phyloP scores from a whole-genome alignment of 2,888 invertebrate species.

The Trissolcus japonicus region DNA sequence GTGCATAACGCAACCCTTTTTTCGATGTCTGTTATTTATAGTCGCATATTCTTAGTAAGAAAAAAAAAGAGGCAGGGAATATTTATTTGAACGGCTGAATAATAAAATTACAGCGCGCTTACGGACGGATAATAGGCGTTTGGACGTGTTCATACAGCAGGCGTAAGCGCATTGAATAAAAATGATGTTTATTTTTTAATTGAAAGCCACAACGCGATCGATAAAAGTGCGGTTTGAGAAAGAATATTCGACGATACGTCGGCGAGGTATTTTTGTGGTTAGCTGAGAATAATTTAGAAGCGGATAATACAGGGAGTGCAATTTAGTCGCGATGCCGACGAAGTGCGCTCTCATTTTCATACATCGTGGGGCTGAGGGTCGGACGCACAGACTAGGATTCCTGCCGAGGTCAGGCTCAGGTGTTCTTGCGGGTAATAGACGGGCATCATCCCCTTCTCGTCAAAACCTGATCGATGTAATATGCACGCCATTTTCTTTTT shows the following conservation, averaged over 20 bases:
- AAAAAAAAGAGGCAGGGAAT: conserved; percentile 25
- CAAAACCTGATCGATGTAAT: conserved; percentile 74
- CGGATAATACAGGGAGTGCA: conserved; percentile 67
- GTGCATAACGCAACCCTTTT: conserved; percentile 16
- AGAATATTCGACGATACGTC: conserved; percentile 53
- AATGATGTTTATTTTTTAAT: conserved; percentile 58
- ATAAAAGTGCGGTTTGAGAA: conserved; percentile 36
- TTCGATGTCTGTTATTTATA: neutral
- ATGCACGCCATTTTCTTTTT: conserved; percentile 60
- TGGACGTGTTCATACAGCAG: conserved; percentile 40
- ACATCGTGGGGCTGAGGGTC: conserved; percentile 58
- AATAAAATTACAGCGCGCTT: conserved; percentile 13
- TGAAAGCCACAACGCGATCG: conserved; percentile 51
- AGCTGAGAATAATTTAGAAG: conserved; percentile 72
- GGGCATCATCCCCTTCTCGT: conserved; percentile 69
- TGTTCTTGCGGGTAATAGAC: conserved; percentile 72
- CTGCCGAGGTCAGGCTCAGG: conserved; percentile 68
- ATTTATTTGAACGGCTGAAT: conserved; percentile 20
- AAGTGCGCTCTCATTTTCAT: conserved; percentile 71
- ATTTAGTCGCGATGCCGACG: conserved; percentile 65
- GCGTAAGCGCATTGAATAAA: conserved; percentile 51
- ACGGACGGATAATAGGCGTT: conserved; percentile 28
- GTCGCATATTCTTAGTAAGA: conserved; percentile 1
- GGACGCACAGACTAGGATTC: conserved; percentile 52
- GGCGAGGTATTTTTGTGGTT: conserved; percentile 73